phyloP scores from a whole-genome alignment of 2,888 invertebrate species.

The Zygaena filipendulae region DNA sequence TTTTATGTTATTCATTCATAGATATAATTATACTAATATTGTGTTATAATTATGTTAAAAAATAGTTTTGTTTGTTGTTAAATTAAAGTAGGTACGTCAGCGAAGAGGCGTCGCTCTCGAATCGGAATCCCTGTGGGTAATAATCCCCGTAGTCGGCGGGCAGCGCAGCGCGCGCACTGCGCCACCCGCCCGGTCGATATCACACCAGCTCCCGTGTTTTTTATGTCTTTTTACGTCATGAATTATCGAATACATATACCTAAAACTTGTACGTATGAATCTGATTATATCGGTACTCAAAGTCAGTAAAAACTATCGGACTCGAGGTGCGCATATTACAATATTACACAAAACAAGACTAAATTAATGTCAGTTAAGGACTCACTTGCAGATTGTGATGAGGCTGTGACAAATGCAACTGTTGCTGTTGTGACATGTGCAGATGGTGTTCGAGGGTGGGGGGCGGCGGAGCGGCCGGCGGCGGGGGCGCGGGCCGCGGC shows the following conservation, averaged over 20 bases:
- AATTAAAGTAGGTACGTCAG: no score
- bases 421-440: conserved; percentile 90
- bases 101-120: no score
- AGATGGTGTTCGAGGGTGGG: conserved; percentile 53
- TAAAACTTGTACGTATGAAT: no score
- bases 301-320: no score
- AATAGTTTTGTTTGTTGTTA: no score
- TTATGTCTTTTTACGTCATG: conserved; percentile 59
- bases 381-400: conserved; percentile 87
- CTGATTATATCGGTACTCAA: no score
- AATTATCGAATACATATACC: conserved; percentile 50
- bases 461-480: conserved; percentile 36
- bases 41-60: no score
- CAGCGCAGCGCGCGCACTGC: conserved; percentile 50
- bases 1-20: not conserved
- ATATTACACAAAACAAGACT: no score
- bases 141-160: conserved; percentile 15
- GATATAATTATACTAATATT: not conserved
- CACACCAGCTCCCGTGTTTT: conserved; percentile 61
- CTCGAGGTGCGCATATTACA: no score
- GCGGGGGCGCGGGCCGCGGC: conserved; percentile 45
- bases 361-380: no score
- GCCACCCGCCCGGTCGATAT: conserved; percentile 49
- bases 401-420: conserved; percentile 86
- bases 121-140: conserved; percentile 20